Evolutionary conservation across 37 sponge, comb jelly and placozoan genomes (phyloP), one percentile per base, ranked within the genome.

Genomic region (Crambe crambe): DNA sequence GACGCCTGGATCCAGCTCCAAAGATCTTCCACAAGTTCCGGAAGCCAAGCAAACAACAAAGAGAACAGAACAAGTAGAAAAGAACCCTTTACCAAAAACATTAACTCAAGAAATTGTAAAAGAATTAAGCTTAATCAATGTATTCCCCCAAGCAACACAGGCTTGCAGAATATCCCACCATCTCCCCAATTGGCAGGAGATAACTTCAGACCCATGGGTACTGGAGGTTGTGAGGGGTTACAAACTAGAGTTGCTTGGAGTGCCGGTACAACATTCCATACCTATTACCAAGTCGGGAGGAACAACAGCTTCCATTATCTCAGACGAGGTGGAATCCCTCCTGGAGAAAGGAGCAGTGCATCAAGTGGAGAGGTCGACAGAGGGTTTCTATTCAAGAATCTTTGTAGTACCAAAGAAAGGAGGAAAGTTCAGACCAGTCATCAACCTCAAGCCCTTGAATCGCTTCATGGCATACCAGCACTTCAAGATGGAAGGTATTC

Each of bases 191-290:
- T 84, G 85, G 85, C 26, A 26, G 39, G 66, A 76, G 37, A 35
- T 84, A 5, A 84, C 85, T 35, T 6, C 68, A 26, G 77, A 84
- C 70, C 76, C 2, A 0, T 84, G 77, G 77, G 71, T 68, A 54
- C 56, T 54, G 56, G 17, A 54, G 56, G 56, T 18, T 12, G 18
- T 54, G 18, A 54, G 18, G 56, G 56, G 56, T 12, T 54, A 54
- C 56, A 54, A 54, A 18, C 18, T 54, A 18, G 56, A 54, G 17
- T 54, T 54, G n/a, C n/a, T n/a, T n/a, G n/a, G n/a, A n/a, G n/a
- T n/a, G n/a, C n/a, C n/a, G n/a, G n/a, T n/a, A n/a, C n/a, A n/a
- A n/a, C n/a, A n/a, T n/a, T n/a, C n/a, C n/a, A n/a, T n/a, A n/a
- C n/a, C n/a, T n/a, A n/a, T n/a, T n/a, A n/a, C n/a, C n/a, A n/a